phyloP scores from a whole-genome alignment of 1,140 invertebrate species.

The Bilobella aurantiaca region DNA sequence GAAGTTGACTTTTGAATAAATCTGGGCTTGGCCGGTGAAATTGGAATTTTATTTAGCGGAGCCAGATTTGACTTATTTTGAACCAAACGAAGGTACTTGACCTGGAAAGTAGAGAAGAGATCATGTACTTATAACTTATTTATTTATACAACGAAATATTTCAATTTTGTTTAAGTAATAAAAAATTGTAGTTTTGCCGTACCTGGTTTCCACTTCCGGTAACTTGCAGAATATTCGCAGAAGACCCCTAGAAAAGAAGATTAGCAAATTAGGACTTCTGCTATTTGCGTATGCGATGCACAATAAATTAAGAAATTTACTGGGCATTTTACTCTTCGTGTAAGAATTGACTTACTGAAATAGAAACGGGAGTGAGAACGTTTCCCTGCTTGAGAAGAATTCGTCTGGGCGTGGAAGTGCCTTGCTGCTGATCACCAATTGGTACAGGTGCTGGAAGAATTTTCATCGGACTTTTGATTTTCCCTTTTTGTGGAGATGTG shows the following conservation, averaged over 20 bases:
- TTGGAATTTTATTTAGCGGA: constrained; percentile 15
- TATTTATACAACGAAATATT: too few species aligned
- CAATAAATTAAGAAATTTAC: too few species aligned
- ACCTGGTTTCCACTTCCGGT: constrained; percentile 3
- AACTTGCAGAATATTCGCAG: background rate
- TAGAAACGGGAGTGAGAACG: constrained; percentile 19
- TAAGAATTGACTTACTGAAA: background rate
- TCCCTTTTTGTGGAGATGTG: constrained; percentile 8
- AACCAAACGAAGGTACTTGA: constrained; percentile 12
- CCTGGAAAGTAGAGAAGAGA: too few species aligned
- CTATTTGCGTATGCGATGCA: too few species aligned
- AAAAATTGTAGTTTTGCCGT: too few species aligned
- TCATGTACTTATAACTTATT: too few species aligned
- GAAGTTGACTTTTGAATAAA: background rate
- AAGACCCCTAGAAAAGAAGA: background rate
- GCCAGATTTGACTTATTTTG: constrained; percentile 4
- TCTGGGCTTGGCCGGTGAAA: constrained; percentile 16
- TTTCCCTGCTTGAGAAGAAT: constrained; percentile 26
- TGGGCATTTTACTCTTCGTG: too few species aligned
- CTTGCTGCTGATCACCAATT: constrained; percentile 30
- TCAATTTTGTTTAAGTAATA: too few species aligned
- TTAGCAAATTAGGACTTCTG: too few species aligned
- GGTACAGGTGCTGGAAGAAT: constrained; percentile 33
- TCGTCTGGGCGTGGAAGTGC: background rate
- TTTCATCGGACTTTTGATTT: constrained; percentile 29